phyloP scores from a whole-genome alignment of 2,113 vertebrate genomes.

The mouse (Mus musculus) region DNA sequence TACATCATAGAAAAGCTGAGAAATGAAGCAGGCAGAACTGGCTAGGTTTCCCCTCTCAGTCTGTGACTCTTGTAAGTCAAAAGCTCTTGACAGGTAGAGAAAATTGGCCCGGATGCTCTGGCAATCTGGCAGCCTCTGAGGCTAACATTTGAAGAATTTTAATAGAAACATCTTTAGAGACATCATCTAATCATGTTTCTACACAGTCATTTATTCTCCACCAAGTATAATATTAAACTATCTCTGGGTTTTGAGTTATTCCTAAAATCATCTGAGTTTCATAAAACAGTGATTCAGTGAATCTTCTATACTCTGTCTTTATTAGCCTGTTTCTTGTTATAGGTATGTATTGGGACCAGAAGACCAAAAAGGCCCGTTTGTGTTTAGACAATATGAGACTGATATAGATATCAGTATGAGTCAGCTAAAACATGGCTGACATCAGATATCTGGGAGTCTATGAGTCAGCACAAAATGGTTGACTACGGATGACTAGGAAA shows the following conservation, averaged over 20 bases:
- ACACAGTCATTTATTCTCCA: not conserved
- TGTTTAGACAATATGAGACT: not conserved
- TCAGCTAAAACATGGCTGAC: not conserved
- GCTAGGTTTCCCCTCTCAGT: not conserved
- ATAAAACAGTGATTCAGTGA: not conserved
- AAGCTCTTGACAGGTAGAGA: not conserved
- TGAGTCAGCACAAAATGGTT: not conserved
- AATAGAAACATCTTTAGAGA: not conserved
- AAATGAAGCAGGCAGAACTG: not conserved
- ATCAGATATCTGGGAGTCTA: not conserved
- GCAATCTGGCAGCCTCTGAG: not conserved
- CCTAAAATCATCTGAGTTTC: not conserved
- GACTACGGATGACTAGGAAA: not conserved
- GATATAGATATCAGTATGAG: not conserved
- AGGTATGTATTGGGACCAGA: not conserved
- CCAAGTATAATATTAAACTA: not conserved
- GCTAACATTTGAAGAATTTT: not conserved
- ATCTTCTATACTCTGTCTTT: not conserved
- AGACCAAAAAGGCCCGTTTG: not conserved
- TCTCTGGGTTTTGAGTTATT: not conserved
- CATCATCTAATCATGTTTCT: not conserved
- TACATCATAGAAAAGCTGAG: not conserved
- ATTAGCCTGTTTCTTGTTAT: not conserved
- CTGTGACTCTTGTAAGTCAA: not conserved
- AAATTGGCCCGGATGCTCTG: not conserved